Conservation (phyloP, 2,113 vertebrate species). For the Lota lota region DNA sequence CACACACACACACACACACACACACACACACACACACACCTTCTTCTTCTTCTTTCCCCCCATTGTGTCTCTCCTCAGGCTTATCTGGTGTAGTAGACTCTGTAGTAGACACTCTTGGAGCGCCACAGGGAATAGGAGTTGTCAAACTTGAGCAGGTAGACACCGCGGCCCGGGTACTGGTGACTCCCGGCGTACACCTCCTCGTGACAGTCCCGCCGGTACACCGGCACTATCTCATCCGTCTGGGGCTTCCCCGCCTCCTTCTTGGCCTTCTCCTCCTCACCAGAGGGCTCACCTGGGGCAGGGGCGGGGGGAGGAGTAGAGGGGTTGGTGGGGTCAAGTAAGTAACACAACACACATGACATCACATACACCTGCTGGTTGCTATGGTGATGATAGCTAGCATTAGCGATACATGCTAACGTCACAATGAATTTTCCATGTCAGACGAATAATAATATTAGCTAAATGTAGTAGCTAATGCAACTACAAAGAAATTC, state of each 20-base stretch:
- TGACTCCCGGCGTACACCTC: constrained; percentile 99
- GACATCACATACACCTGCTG: too few relatives aligned
- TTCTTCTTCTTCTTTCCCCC: constrained; percentile 58
- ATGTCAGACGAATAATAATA: too few relatives aligned
- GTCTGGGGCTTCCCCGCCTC: constrained; percentile 89
- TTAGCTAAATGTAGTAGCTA: too few relatives aligned
- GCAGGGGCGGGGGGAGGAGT: constrained; percentile 2
- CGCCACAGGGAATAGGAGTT: constrained; percentile 99
- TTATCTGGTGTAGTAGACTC: constrained; percentile 99
- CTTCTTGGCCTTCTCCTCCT: constrained; percentile 93
- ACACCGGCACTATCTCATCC: constrained; percentile 98
- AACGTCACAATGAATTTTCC: too few relatives aligned
- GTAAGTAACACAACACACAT: too few relatives aligned
- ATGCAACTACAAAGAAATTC: too few relatives aligned
- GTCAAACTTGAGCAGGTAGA: constrained; percentile 99
- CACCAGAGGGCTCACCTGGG: constrained; percentile 76
- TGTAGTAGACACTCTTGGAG: constrained; percentile 99
- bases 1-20: not conserved
- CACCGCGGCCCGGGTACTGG: constrained; percentile 95
- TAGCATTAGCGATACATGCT: too few relatives aligned
- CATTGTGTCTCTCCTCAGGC: constrained; percentile 72
- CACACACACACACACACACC: constrained; percentile 1
- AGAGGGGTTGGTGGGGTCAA: not conserved
- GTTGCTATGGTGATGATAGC: too few relatives aligned
- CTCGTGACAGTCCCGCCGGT: constrained; percentile 98